phyloP scores from a whole-genome alignment of 2,888 invertebrate genomes.

The Nowickia ferox region DNA sequence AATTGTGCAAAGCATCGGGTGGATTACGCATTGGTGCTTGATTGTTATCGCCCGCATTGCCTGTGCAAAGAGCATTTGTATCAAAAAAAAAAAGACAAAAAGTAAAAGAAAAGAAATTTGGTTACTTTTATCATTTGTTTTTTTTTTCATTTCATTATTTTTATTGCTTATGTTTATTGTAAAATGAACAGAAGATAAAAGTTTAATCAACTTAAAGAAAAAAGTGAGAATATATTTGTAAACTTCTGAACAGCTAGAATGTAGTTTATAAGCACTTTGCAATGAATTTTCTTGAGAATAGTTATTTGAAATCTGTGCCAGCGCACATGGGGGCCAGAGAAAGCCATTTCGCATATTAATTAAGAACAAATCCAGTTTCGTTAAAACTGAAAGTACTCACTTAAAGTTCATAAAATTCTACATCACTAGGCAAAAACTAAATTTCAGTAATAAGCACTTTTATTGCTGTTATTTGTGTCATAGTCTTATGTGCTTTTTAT shows the following conservation, averaged over 20 bases:
- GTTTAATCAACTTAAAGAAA: constrained; percentile 3
- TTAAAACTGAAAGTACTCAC: too few species aligned
- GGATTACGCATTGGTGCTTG: constrained; percentile 83
- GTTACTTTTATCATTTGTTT: neutral
- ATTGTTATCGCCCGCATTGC: constrained; percentile 80
- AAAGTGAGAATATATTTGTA: neutral
- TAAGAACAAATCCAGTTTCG: too few species aligned
- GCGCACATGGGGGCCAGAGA: too few species aligned
- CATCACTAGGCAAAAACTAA: too few species aligned
- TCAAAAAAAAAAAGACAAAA: neutral
- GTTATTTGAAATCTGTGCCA: neutral
- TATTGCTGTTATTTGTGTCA: too few species aligned
- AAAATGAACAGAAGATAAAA: neutral
- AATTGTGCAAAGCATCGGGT: constrained; percentile 83
- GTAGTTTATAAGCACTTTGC: neutral
- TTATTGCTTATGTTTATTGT: neutral
- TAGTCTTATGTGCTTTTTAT: too few species aligned
- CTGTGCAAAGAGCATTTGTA: constrained; percentile 65
- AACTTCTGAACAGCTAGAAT: neutral
- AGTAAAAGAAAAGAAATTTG: constrained; percentile 3
- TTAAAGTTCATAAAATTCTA: too few species aligned
- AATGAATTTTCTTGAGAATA: neutral
- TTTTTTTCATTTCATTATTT: neutral
- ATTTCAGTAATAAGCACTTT: too few species aligned
- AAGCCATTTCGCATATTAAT: too few species aligned